phyloP scores from a whole-genome alignment of 2,797 vertebrate species.

The Scleropages formosus region DNA sequence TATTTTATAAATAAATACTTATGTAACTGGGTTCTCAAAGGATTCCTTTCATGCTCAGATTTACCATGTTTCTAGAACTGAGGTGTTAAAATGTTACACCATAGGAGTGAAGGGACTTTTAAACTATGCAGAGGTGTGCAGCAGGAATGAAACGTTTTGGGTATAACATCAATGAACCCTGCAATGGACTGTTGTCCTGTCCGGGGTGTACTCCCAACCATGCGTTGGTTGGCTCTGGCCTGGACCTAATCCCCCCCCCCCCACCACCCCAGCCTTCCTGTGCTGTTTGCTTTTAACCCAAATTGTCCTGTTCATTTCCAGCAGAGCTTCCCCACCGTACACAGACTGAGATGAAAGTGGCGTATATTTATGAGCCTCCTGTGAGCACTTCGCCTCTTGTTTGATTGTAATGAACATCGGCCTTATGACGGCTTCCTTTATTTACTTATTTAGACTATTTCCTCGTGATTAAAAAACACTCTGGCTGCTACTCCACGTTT shows the following conservation, averaged over 20 bases:
- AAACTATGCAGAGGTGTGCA: too few species aligned
- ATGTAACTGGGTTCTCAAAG: too few species aligned
- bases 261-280: background rate
- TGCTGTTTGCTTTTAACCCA: slow-evolving; percentile 26
- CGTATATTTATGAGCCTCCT: slow-evolving; percentile 57
- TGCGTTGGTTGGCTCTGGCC: too few species aligned
- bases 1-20: too few species aligned
- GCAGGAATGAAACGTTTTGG: too few species aligned
- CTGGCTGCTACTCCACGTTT: slow-evolving; percentile 46
- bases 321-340: background rate
- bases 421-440: slow-evolving; percentile 41
- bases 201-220: too few species aligned
- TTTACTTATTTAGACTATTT: slow-evolving; percentile 55
- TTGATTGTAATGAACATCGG: slow-evolving; percentile 54
- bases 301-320: background rate
- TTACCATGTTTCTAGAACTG: too few species aligned
- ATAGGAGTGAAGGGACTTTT: too few species aligned
- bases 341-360: slow-evolving; percentile 59
- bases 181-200: too few species aligned
- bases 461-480: slow-evolving; percentile 50
- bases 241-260: background rate
- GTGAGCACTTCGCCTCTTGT: slow-evolving; percentile 58
- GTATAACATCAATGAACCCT: too few species aligned
- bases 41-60: too few species aligned
- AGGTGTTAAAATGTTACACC: too few species aligned